phyloP scores from a whole-genome alignment of 2,113 vertebrate genomes.

The Rhagologus leucostigma region DNA sequence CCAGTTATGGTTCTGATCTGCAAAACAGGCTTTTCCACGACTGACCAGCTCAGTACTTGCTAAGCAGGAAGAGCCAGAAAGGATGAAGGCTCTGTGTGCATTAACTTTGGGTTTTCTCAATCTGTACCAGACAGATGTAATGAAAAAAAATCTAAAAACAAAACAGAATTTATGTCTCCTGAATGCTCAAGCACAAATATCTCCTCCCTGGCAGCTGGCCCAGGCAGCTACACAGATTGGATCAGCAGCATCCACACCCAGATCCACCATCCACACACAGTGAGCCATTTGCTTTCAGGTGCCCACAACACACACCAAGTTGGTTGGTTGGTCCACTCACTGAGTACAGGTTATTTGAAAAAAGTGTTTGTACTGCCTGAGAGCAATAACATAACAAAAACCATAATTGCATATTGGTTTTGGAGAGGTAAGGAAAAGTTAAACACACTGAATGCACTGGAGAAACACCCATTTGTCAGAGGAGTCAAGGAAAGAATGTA shows the following conservation, averaged over 20 bases:
- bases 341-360: background rate
- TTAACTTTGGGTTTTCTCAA: background rate
- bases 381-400: background rate
- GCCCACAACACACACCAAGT: background rate
- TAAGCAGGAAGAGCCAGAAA: constrained; percentile 8
- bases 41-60: background rate
- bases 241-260: background rate
- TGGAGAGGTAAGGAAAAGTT: constrained; percentile 29
- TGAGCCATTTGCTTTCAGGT: background rate
- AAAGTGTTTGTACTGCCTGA: background rate
- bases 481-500: background rate
- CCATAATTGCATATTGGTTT: background rate
- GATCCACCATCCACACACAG: background rate
- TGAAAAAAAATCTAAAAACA: background rate
- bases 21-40: background rate
- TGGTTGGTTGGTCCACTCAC: background rate
- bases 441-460: background rate
- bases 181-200: background rate
- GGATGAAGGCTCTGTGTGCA: background rate
- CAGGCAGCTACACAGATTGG: background rate
- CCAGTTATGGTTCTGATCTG: background rate
- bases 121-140: constrained; percentile 63
- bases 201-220: background rate
- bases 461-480: background rate
- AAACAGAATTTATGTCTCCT: background rate